Evolutionary conservation across 2,888 invertebrate species (phyloP), one percentile per base, ranked within the genome.

Genomic region (Sarcophaga carnaria): DNA sequence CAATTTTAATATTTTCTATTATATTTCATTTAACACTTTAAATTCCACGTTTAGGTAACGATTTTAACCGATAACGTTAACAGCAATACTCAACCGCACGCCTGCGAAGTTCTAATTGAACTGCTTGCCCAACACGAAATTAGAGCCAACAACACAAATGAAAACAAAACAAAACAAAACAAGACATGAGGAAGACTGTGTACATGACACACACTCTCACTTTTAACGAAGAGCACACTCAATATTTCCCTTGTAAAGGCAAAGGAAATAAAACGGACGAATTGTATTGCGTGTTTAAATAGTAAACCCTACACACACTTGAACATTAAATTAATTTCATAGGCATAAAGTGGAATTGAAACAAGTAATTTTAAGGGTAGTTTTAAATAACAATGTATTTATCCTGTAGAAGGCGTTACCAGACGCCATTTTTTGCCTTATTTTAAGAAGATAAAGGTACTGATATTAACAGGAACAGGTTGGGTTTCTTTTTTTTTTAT

Each of bases 381-480:
- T 74, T 72, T 67, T 78, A 27, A 20, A 3, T 22, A 62, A 47
- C 17, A 10, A 10, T 47, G 70, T 66, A 37, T 17, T 37, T 4
- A 27, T 80, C 72, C 60, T 67, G 45, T 66, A 88, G 69, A 83
- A 88, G 91, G 89, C 90, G 89, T 88, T 88, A 64, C 85, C 69
- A 72, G 85, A 70, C 90, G 92, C 92, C 92, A 92, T 92, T 91
- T 92, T 92, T 88, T 54, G 8, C 60, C 4, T 47, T 60, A 60
- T n/a, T 47, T 49, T 45, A n/a, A 62, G 11, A 62, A 62, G n/a
- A 62, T 20, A 62, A 5, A 37, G 37, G 37, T 37, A 54, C 1
- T 12, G 14, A 0, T 70, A 14, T 14, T 6, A 45, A 49, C 45
- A 71, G 59, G 63, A 87, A 87, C 86, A 83, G 81, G 86, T 87